Base-by-base conservation (phyloP, 2,888 invertebrate species). In the Drosophila melanosoma region DNA sequence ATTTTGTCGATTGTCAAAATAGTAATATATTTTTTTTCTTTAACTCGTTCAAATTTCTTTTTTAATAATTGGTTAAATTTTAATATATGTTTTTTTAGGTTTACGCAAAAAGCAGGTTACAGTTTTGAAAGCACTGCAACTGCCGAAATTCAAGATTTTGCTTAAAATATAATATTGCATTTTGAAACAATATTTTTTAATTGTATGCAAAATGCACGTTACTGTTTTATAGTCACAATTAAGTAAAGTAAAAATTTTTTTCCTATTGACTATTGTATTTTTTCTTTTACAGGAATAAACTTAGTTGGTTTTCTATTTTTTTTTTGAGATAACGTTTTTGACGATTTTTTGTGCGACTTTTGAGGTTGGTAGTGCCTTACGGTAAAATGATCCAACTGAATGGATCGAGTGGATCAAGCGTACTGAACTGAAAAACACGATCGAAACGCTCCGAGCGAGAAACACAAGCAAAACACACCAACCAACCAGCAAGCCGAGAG, bases 401-500 rank as follows among this genome's bases (percentile, higher is more conserved):
- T 89, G 91, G 90, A 92, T 92, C 91, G 93, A 91, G 92, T 90
- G 91, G 88, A 56, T 38, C 26, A 26, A 92, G 90, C 91, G 92
- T 90, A 93, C 93, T 93, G 90, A 92, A 89, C 79, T 45, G 15
- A 62, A 74, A 65, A 45, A 69, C 80, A 88, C 87, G 87, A 86
- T 84, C 83, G 83, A 84, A 81, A 82, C 85, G 75, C 84, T 53
- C 82, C 90, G 85, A 82, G 66, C 75, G 66, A 53, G 49, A 57
- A 73, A 82, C 67, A 67, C 64, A 58, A 42, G 32, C 57, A 57
- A 51, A 76, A 64, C 59, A 58, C 63, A 57, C 42, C 69, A 63
- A 48, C 45, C 60, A 66, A 65, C 53, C 61, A 71, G 65, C 69
- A 53, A 66, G 66, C 71, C 69, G 76, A 69, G 49, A 61, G 67